Percentiles rank a stretch among this genome's conserved stretches.
Conservation (phyloP, 1,140 invertebrate species). For the Venturia canescens region DNA sequence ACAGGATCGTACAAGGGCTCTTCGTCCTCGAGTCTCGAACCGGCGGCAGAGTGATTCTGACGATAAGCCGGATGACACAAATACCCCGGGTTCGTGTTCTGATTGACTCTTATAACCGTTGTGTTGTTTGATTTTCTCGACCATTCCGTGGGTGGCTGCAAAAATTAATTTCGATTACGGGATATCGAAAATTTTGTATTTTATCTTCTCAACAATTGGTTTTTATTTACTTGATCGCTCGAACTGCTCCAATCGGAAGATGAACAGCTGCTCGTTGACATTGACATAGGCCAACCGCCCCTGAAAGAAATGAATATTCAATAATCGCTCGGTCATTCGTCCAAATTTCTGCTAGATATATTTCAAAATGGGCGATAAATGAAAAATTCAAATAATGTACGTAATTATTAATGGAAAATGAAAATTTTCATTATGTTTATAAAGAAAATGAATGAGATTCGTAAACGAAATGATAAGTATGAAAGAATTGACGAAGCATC, state of each 20-base stretch:
- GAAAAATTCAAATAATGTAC: not conserved
- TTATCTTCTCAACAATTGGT: constrained; percentile 18
- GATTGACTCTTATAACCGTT: constrained; percentile 74
- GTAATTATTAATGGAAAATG: not conserved
- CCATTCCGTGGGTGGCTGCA: constrained; percentile 71
- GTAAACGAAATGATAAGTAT: too few relatives aligned
- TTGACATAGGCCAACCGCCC: constrained; percentile 69
- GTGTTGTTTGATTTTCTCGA: constrained; percentile 73
- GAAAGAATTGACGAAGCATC: too few relatives aligned
- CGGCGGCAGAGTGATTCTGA: constrained; percentile 60
- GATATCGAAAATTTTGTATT: not conserved
- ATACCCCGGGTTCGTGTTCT: constrained; percentile 53
- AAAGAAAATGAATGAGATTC: too few relatives aligned
- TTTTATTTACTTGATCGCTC: constrained; percentile 68
- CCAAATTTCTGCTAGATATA: too few relatives aligned
- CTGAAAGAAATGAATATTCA: constrained; percentile 55
- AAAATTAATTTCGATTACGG: too few relatives aligned
- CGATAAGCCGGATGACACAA: constrained; percentile 56
- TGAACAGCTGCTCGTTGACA: constrained; percentile 69
- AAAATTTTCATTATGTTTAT: too few relatives aligned
- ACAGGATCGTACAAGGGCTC: constrained; percentile 73
- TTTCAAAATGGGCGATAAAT: too few relatives aligned
- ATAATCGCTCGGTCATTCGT: too few relatives aligned
- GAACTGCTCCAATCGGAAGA: constrained; percentile 70
- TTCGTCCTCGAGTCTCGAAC: constrained; percentile 67